Evolutionary conservation across 2,797 vertebrate species (phyloP), one percentile per base, ranked within the genome.

Genomic region (Pantherophis alleghaniensis): DNA sequence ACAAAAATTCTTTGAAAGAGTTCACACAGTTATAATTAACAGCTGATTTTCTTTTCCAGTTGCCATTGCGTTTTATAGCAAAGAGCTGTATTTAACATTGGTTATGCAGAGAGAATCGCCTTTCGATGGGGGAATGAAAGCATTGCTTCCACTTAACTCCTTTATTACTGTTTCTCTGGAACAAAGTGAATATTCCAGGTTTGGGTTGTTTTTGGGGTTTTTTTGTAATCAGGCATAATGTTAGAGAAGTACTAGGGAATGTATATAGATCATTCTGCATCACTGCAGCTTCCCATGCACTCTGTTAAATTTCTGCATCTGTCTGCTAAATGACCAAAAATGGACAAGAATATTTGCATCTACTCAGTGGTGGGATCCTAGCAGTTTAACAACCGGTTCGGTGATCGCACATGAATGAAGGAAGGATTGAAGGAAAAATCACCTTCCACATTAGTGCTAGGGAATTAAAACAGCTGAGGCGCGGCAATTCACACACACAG

Each of bases 11-110:
- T 91, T 86, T 32, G 59, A 87, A 87, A 87, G 47, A 66, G 18
- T 87, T 91, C 57, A 87, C 22, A 55, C 57, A 87, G 91, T 61
- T 91, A 91, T 87, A 87, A 87, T 91, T 91, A 66, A 83, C 14
- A 4, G 18, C 90, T 59, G 37, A 2, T 83, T n/a, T 47, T 59
- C 26, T 83, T n/a, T 12, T 18, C 26, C 57, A n/a, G 22, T 83
- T 26, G 26, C 74, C 16, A 26, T 51, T 83, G 24, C 14, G 47
- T 37, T 57, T 60, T 51, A 60, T 12, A 60, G 69, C 47, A 28
- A 86, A 91, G 56, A 47, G 47, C 69, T 28, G 26, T 86, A 16
- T 60, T 59, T 91, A 51, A 91, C 24, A n/a, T 42, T 47, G 55
- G 90, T 42, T n/a, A 26, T 47, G 14, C 24, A 86, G 4, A 51